Conservation (phyloP, 2,888 invertebrate genomes). For the Eueremaeus valkanovi region DNA sequence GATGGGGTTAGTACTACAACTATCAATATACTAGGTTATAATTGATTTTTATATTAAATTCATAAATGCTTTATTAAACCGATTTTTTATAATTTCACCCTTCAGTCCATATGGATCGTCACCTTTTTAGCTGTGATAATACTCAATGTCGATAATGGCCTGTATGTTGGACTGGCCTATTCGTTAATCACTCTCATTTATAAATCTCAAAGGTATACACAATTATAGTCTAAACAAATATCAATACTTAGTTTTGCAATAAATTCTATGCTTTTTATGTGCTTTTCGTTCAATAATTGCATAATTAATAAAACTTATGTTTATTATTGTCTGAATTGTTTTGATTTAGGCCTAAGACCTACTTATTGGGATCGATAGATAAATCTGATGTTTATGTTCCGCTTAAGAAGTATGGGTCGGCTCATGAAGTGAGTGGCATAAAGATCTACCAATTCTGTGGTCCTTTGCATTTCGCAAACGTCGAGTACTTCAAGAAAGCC, state of each 20-base stretch:
- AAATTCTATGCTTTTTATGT: no score
- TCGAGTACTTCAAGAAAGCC: conserved; percentile 44
- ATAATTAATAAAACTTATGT: no score
- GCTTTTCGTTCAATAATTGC: no score
- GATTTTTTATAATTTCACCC: conserved; percentile 14
- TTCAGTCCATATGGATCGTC: conserved; percentile 65
- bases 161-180: conserved; percentile 68
- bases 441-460: conserved; percentile 70
- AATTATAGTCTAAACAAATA: no score
- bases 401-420: conserved; percentile 63
- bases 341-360: no score
- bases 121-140: conserved; percentile 71
- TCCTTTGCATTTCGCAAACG: conserved; percentile 55
- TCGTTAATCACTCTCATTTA: conserved; percentile 65
- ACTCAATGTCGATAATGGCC: conserved; percentile 75
- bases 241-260: no score
- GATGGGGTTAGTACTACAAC: conserved; percentile 63
- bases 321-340: no score
- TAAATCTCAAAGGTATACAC: conserved; percentile 39
- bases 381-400: conserved; percentile 73
- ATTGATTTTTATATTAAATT: no score
- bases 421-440: conserved; percentile 65
- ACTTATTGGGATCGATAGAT: conserved; percentile 64
- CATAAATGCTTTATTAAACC: neutral
- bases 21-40: no score